Base-by-base conservation (phyloP, 2,797 vertebrate species). In the Microchirus variegatus region DNA sequence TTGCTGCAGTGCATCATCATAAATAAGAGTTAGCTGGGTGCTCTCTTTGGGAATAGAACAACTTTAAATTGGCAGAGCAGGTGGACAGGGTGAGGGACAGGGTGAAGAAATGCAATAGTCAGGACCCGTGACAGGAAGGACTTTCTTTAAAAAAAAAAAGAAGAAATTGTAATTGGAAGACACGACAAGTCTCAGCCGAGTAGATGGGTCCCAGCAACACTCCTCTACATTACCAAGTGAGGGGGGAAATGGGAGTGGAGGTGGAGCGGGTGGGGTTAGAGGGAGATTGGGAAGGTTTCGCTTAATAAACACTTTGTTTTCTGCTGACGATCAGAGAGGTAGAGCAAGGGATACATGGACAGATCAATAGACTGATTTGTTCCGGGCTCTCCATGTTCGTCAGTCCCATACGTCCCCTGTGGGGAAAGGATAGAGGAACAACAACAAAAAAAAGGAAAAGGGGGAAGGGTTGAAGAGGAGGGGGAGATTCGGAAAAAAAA, bases 291-390 rank as follows among this genome's bases (percentile, higher is more conserved):
- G 84, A 91, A 85, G 85, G 81, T 90, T 91, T 90, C 77, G 84
- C 88, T 89, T 90, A 88, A 92, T 89, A 90, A 91, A 90, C 91
- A 93, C 90, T 93, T 92, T 86, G 91, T 91, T 93, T 91, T 90
- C 79, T 91, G 91, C 89, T 93, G 91, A 92, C 83, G 82, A 90
- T 89, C 77, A 84, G 80, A 87, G 84, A 74, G 69, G 77, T 67
- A 64, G 85, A 80, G 64, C 57, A 13, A 72, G 67, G 77, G 86
- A 86, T 87, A 82, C 77, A 75, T 80, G 59, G 78, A 70, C 59
- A 62, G 85, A 91, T 93, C 89, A 68, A 93, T 93, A 77, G 75
- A 77, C 87, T 87, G 87, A 91, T 91, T 87, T 87, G 88, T 89
- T 88, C 82, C 48, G 49, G 80, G 80, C 78, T 80, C 76, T 87